Base-by-base conservation (phyloP, 23 tunicate species). In the Trididemnum miniatum region DNA sequence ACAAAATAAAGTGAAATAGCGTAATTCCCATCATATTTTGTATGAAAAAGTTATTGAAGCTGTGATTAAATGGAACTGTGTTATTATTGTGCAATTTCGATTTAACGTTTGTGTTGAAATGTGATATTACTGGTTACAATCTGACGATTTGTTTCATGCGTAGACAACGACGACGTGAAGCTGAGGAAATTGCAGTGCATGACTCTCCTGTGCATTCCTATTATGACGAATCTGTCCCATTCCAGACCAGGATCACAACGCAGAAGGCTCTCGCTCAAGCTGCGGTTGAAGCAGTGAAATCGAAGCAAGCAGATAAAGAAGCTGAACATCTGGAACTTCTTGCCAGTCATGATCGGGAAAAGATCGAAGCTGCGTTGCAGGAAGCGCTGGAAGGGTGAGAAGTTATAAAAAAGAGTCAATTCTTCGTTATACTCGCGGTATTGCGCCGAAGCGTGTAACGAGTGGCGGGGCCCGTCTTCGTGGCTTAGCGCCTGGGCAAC, bases 321-420 rank as follows among this genome's bases (percentile, higher is more conserved):
- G 79, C 50, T 35, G 63, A 82, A 34, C 69, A 49, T 20, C 40
- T 27, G 3, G 35, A 54, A 25, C 62, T 73, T 1, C 74, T 73
- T 1, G 80, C 87, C 2, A 30, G 71, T 37, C 49, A 34, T 1
- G 87, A 83, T 27, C 32, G 62, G 36, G 81, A 73, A 28, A 83
- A 73, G 50, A 44, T 83, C 15, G 76, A 73, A 60, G 62, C 59
- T 28, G 87, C 87, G 0, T 39, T 83, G 25, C 81, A 62, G 76
- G 52, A 74, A 1, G 74, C 73, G 0, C 29, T 83, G 1, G 87
- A 31, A 3, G 87, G 60, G 87, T 83, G 31, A 83, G 87, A 5
- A n/a, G n/a, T n/a, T n/a, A n/a, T n/a, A n/a, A n/a, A n/a, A n/a
- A n/a, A n/a, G n/a, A n/a, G n/a, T n/a, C n/a, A n/a, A n/a, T n/a